phyloP scores from a whole-genome alignment of 2,888 invertebrate species.

The Cenopis cana region DNA sequence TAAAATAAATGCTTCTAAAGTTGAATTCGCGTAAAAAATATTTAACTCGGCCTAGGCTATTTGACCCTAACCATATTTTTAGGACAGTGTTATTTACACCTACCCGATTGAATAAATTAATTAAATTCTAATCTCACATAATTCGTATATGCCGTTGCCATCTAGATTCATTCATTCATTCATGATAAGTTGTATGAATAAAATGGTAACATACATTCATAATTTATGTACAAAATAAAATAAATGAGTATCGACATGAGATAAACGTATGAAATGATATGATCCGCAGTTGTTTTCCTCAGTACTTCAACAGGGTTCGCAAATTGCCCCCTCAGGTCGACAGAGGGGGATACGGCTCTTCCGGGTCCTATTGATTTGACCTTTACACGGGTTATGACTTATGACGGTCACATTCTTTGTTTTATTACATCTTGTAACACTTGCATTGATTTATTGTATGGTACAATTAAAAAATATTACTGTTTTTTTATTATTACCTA shows the following conservation, averaged over 20 bases:
- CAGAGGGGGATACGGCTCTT: conserved; percentile 31
- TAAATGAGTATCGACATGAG: neutral
- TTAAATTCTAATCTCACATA: no score
- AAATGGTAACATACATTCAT: no score
- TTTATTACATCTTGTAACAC: neutral
- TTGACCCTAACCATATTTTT: no score
- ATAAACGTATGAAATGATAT: neutral
- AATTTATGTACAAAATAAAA: no score
- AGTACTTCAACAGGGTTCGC: conserved; percentile 41
- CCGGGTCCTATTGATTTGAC: conserved; percentile 48
- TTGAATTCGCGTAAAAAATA: no score
- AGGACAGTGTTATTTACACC: no score
- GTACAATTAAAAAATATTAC: neutral
- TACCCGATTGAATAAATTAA: no score
- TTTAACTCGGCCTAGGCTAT: no score
- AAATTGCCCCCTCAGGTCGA: conserved; percentile 42
- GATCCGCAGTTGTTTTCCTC: neutral
- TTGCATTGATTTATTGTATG: neutral
- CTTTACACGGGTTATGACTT: conserved; percentile 20
- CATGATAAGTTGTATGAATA: no score
- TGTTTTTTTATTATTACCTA: neutral
- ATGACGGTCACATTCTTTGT: conserved; percentile 1
- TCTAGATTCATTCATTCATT: no score
- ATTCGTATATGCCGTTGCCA: no score
- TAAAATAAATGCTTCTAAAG: no score